Percentiles rank a stretch among this genome's conserved stretches.
Evolutionary conservation across 2,113 vertebrate genomes (phyloP).

Genomic region (Macroglossus sobrinus): DNA sequence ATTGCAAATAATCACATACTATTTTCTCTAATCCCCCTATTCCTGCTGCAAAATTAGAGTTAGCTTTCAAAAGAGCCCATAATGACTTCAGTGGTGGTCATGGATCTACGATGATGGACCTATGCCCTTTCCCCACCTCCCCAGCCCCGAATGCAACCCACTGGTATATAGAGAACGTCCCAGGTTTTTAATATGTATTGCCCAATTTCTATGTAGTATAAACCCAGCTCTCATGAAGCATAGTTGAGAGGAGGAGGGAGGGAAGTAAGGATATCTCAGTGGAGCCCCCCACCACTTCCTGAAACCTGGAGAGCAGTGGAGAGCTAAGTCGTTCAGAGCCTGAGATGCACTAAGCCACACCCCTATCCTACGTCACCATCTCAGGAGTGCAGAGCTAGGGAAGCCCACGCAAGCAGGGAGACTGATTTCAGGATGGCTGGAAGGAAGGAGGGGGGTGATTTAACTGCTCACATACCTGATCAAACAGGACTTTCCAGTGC

Average conservation of each 20-base stretch:
- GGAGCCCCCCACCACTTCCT: neutral
- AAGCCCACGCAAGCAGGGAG: slow-evolving; percentile 71
- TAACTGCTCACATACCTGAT: slow-evolving; percentile 77
- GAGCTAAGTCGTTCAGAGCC: neutral
- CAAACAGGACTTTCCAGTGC: slow-evolving; percentile 79
- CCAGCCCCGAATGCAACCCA: neutral
- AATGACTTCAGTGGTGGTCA: neutral
- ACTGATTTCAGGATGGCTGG: slow-evolving; percentile 20
- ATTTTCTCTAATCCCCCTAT: neutral
- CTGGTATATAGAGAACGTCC: neutral
- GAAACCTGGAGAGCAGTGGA: neutral
- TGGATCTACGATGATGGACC: neutral
- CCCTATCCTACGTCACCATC: slow-evolving; percentile 29
- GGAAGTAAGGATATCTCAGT: neutral
- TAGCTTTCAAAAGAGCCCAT: slow-evolving; percentile 1
- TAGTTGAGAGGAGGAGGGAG: neutral
- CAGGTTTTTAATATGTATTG: neutral
- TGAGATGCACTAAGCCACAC: slow-evolving; percentile 57
- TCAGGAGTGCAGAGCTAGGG: slow-evolving; percentile 51
- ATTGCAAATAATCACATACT: neutral
- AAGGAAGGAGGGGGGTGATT: neutral
- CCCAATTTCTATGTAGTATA: neutral
- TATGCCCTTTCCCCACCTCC: neutral
- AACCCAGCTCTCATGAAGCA: neutral
- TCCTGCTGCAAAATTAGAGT: neutral